Conservation (phyloP, 2,113 vertebrate genomes). For the Arothron firmamentum region DNA sequence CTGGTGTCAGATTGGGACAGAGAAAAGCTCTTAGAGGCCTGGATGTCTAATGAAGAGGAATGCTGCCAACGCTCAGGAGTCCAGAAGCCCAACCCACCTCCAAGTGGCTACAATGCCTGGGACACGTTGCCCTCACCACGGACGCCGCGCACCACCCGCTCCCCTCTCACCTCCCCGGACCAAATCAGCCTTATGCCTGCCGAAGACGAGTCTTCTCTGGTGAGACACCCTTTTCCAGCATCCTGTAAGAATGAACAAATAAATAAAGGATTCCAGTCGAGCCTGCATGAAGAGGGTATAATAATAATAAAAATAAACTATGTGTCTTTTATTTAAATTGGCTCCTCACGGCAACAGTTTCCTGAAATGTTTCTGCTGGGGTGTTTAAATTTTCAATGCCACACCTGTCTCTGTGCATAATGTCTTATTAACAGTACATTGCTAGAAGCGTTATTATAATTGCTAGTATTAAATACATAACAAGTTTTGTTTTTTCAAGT, state of each 20-base stretch:
- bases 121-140: slow-evolving; percentile 93
- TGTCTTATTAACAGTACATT: slow-evolving; percentile 15
- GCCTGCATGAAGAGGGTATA: background rate
- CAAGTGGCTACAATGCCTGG: slow-evolving; percentile 94
- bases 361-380: slow-evolving; percentile 22
- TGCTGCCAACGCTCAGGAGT: slow-evolving; percentile 97
- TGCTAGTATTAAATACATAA: background rate
- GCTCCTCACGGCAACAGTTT: slow-evolving; percentile 4
- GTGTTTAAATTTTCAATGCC: slow-evolving; percentile 12
- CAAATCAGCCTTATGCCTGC: slow-evolving; percentile 89
- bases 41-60: slow-evolving; percentile 93
- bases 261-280: background rate
- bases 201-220: slow-evolving; percentile 85
- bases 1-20: slow-evolving; percentile 89
- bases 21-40: slow-evolving; percentile 96
- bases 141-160: slow-evolving; percentile 89
- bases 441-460: slow-evolving; percentile 24
- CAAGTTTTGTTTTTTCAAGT: too few relatives aligned
- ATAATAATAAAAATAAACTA: slow-evolving; percentile 12
- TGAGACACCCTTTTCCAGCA: slow-evolving; percentile 51
- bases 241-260: too few relatives aligned
- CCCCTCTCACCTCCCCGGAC: slow-evolving; percentile 91
- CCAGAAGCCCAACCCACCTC: slow-evolving; percentile 94
- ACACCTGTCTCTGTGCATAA: slow-evolving; percentile 28
- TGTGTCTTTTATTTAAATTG: slow-evolving; percentile 16